These are phyloP conservation scores for Drosophila micromelanica DNA, from an alignment of 1,140 invertebrate genomes.

Conservation along the genomic window DNA sequence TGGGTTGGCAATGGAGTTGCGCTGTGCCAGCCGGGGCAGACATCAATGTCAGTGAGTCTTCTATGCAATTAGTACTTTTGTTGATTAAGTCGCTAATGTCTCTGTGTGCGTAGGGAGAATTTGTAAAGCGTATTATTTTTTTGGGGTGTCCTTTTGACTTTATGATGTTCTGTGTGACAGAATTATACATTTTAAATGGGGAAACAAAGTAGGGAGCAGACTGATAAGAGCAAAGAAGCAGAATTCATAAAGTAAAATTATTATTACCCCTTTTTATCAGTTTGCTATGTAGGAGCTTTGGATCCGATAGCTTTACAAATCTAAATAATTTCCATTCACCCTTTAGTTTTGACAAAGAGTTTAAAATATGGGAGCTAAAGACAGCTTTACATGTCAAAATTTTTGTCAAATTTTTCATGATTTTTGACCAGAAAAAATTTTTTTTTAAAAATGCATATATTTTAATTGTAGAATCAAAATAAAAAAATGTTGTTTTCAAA, in stretches of 20 bases:
- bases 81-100: slow-evolving; percentile 71
- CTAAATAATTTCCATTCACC: too few relatives aligned
- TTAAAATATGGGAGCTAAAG: too few relatives aligned
- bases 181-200: slow-evolving; percentile 20
- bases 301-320: too few relatives aligned
- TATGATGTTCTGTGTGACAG: slow-evolving; percentile 14
- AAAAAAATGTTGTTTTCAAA: too few relatives aligned
- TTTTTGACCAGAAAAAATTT: too few relatives aligned
- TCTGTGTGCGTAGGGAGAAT: not conserved
- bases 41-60: slow-evolving; percentile 75
- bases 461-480: too few relatives aligned
- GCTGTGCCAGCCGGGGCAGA: slow-evolving; percentile 32
- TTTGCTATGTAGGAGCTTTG: too few relatives aligned
- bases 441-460: too few relatives aligned
- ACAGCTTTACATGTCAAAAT: too few relatives aligned
- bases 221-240: not conserved
- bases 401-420: too few relatives aligned
- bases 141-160: slow-evolving; percentile 7
- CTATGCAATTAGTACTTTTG: slow-evolving; percentile 82
- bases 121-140: slow-evolving; percentile 30
- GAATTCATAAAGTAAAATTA: not conserved
- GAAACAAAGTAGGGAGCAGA: not conserved
- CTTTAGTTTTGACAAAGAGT: too few relatives aligned
- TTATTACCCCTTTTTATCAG: too few relatives aligned
- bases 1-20: slow-evolving; percentile 17